Base-by-base conservation (phyloP, 2,888 invertebrate genomes). In the Sarcophaga variegata region DNA sequence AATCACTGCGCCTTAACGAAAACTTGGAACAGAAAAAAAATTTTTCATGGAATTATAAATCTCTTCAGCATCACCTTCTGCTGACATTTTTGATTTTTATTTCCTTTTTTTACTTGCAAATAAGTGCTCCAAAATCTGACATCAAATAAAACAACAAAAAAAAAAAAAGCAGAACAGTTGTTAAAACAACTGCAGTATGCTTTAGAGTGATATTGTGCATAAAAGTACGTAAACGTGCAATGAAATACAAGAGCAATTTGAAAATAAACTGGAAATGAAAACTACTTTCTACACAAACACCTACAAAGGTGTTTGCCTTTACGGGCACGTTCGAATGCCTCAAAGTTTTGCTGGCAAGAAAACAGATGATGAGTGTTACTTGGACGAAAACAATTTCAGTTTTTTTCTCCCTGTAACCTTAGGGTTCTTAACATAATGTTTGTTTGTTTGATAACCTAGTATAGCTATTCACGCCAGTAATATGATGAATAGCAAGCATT, bases 41-140 rank as follows among this genome's bases (percentile, higher is more conserved):
- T 1, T 71, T 64, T 78, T 54, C 79, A 60, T 77, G 54, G 37
- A 75, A 84, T 71, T 80, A 66, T 84, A 88, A 88, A 88, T 87
- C 83, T 81, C 85, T 83, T 87, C 66, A 85, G 81, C 79, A 79
- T 83, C 81, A 85, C 81, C 88, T 88, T 85, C 78, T 79, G 85
- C 47, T 81, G 85, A 82, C 88, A 85, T 83, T 86, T 83, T 78
- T 75, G 83, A 85, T 85, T 83, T 85, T 82, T 84, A 84, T 84
- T 72, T 80, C 74, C 17, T 78, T 71, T 59, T n/a, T 71, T 25
- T 27, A 25, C 37, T 17, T 54, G 12, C 17, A 12, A 54, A 14
- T 54, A 54, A 12, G 54, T 54, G 12, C 54, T 12, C 0, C 12
- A 12, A 17, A 12, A 14, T 54, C 17, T 54, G 1, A 17, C 5